Base-by-base conservation (phyloP, 2,888 invertebrate genomes). In the Drosophila tanythrix region DNA sequence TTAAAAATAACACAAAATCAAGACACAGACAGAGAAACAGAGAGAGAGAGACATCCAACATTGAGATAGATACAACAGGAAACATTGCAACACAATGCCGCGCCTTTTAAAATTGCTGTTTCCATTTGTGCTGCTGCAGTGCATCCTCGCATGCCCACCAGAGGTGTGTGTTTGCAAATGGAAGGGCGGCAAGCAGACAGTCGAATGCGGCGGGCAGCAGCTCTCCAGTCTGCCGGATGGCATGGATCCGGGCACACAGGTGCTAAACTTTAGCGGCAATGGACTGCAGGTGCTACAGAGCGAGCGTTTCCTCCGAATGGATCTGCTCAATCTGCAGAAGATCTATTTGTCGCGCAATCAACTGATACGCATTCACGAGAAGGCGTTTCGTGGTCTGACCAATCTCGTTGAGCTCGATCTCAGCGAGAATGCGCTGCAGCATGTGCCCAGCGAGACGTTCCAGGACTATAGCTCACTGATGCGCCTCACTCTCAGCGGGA, bases 101-200 rank as follows among this genome's bases (percentile, higher is more conserved):
- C 72, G 59, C 60, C 73, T 33, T 66, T 35, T 71, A 18, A 31
- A 61, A 56, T n/a, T 63, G 13, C 27, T 61, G 29, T 11, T 59
- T 7, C 36, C 61, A 15, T 5, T 75, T n/a, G 15, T 53, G 25
- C 25, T 71, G 52, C 50, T 76, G 53, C 65, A 70, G 29, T 55
- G 74, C 57, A 61, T 51, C 48, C 0, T 38, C n/a, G 91, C 85
- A 58, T 98, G 97, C 92, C 97, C 97, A 33, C 94, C 95, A 40
- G 95, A 93, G 33, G 93, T 95, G 79, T 98, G 98, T 93, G 94
- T 95, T 67, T 98, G 98, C 94, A 97, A 97, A 92, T 98, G 98
- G 98, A 98, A 97, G 93, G 96, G 96, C 91, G 98, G 98, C 56
- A 98, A 98, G 91, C 96, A 97, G 92, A 97, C 97, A 81, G 97